Base-by-base conservation (phyloP, 2,888 invertebrate genomes). In the Ametastegia equiseti region DNA sequence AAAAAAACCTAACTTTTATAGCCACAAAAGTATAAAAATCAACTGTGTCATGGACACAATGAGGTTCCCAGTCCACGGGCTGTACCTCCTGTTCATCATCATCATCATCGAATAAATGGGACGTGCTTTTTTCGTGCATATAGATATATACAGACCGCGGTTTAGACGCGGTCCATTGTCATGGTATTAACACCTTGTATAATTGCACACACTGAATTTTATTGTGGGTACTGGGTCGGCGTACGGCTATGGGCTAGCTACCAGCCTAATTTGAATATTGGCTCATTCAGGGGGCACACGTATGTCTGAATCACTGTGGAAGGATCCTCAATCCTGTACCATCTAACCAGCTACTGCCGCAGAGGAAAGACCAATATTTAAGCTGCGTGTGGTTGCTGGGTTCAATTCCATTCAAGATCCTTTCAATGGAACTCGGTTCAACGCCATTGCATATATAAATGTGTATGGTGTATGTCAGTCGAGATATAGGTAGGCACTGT, bases 141-240 rank as follows among this genome's bases (percentile, higher is more conserved):
- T n/a, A n/a, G n/a, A n/a, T 11, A 5, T 47, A 1, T 45, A 27
- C 27, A 15, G 11, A 42, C 15, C 13, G 27, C 19, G 63, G 27
- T 45, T 23, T 7, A 47, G 27, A n/a, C 71, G 27, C 11, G 73
- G 33, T 84, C 87, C 86, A 91, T 91, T 91, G 91, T 91, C 86
- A 88, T 88, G 88, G 91, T 88, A 91, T 91, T 91, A 91, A 90
- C 91, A 91, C 91, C 91, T 91, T 89, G 87, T 88, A 90, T 91
- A 91, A 91, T 91, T 91, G 90, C 87, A 85, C 33, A 85, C 85
- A 84, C 86, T 84, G n/a, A 86, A 78, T 65, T 87, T 87, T 88
- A 88, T 89, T 88, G 89, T 89, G 86, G 83, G 80, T 36, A 63
- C 15, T 36, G 27, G 63, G 42, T 19, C n/a, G 50, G 54, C 15